Evolutionary conservation across 2,113 vertebrate genomes (phyloP), one percentile per base, ranked within the genome.

Genomic region (Fukomys damarensis): DNA sequence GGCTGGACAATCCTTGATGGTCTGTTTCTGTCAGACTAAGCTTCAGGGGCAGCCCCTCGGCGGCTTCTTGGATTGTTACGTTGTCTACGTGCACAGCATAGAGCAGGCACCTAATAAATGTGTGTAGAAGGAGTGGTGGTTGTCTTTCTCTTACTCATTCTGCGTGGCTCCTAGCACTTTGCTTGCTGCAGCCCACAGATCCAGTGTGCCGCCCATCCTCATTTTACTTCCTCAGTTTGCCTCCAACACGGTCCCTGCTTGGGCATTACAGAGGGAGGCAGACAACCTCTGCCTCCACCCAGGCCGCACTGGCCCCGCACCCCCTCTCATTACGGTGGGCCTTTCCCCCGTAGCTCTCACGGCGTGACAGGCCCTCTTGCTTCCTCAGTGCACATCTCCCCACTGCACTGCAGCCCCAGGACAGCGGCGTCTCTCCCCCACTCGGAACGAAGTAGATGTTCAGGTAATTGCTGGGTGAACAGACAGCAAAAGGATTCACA

Each of bases 101-200:
- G 30, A 86, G 30, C 24, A 7, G 86, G 80, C 58, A 11, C 92
- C 87, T 89, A 93, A 96, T 94, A 95, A 96, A 96, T 7, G 0
- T 41, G 61, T 63, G 32, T 38, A 12, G 46, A 59, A 49, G 0
- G 22, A 89, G 26, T 30, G 1, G 7, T 49, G 4, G 49, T 0
- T 30, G 28, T 65, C 83, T 20, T 11, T 63, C 41, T 80, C 41
- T 22, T 70, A 14, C 65, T 52, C 41, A 0, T 81, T 63, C n/a
- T 80, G 4, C 9, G 0, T 0, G 3, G 35, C 32, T 54, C 38
- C 10, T 32, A 43, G n/a, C 65, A 28, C n/a, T 30, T 4, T 22
- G 3, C 58, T 17, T 5, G 30, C 8, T 32, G 7, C 1, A 58
- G 10, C 16, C 26, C 68, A 14, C 1, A 1, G 13, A 80, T 49